Evolutionary conservation across 2,888 invertebrate species (phyloP), one percentile per base, ranked within the genome.

Genomic region (Meiosimyza platycephala): DNA sequence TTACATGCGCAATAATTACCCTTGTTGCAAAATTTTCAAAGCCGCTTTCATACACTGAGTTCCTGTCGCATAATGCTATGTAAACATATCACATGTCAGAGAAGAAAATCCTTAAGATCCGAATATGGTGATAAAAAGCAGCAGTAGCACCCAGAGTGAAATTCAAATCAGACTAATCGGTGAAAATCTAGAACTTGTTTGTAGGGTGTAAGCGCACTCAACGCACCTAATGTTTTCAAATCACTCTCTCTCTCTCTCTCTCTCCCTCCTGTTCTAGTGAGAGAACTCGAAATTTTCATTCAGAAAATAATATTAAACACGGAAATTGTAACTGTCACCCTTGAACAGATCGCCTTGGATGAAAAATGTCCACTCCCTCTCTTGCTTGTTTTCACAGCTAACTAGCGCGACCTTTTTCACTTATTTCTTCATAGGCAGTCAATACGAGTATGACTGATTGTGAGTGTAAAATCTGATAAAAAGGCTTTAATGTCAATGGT

Each of bases 1-100:
- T 80, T 80, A 79, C 80, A 79, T 81, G 83, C 79, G 79, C 80
- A 79, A 81, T 84, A 84, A 84, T 84, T 85, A 80, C 81, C 73
- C 78, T 78, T 55, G 83, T 80, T 80, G 80, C 76, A 76, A 78
- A 79, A 80, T 73, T 71, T 77, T 75, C 74, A 72, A 78, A 77
- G 74, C 74, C 67, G 57, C 66, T 70, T 62, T 47, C 6, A 22
- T 1, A 48, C 7, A 18, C 18, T 13, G 16, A 64, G 64, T 12
- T 63, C 54, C 52, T 62, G 70, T 54, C 54, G 70, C 54, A 33
- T 52, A 47, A 52, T 70, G 22, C 54, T 63, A 54, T 47, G 70
- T 71, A 76, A 75, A 71, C 63, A 71, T 60, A 62, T 64, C 71
- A 71, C 68, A 71, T 68, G 72, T 60, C 75, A 76, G 74, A 74